Evolutionary conservation across 1,140 invertebrate species (phyloP), one percentile per base, ranked within the genome.

Genomic region (Drosophila hydei): DNA sequence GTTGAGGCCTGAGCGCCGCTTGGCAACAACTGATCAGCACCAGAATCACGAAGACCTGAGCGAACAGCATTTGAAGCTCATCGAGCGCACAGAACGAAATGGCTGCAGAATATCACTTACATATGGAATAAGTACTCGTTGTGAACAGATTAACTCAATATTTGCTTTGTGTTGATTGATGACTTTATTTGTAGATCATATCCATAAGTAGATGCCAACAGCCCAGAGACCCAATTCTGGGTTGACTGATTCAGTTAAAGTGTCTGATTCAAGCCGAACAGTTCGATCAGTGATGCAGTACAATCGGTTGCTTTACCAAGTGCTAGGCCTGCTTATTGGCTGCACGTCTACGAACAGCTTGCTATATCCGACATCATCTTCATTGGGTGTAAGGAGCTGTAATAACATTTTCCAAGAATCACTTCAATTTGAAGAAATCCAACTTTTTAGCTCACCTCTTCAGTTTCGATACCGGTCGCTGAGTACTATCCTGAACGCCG

Each of bases 401-500:
- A 11, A 23, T 23, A 7, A 6, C 14, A 6, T 16, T 16, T 33
- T 11, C 30, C 30, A 12, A 27, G 1, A 0, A 33, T 11, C 2
- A 33, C 30, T 11, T 33, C 9, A 11, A 16, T 4, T 12, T 21
- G 0, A 12, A 21, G 18, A 33, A 11, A 11, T 33, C 9, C 30
- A 21, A 23, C 9, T 4, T 23, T 2, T 1, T 5, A 84, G 80
- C 40, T 85, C 0, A 85, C 81, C 0, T 33, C 65, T 0, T 90
- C 84, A 0, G 73, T 91, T n/a, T 91, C 90, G 6, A 50, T 65
- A 18, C 90, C 90, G 1, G 23, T 91, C 11, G 52, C 77, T 14
- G 87, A 90, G 9, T 73, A 77, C 9, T 74, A 59, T n/a, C 89
- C 89, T 0, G 87, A 91, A 11, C 84, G 90, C 8, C 81, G 88